Base-by-base conservation (phyloP, 2,113 vertebrate genomes). In the Alligator mississippiensis region DNA sequence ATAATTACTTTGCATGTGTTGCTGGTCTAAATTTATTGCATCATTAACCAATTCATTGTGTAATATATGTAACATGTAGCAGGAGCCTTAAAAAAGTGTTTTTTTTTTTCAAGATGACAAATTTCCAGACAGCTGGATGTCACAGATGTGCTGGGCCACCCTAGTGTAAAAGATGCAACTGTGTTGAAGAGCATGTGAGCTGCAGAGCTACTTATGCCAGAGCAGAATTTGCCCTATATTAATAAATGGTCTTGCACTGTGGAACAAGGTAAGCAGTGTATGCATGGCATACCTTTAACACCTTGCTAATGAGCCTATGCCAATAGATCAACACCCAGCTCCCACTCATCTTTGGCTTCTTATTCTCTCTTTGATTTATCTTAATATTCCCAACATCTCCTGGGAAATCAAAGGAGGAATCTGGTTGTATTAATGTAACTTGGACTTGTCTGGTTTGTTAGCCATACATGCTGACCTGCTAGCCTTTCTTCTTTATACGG, bases 311-410 rank as follows among this genome's bases (percentile, higher is more conserved):
- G 62, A 63, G 25, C 78, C 28, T 30, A n/a, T 12, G 25, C 81
- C 83, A 87, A 83, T 5, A 21, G 34, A 21, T 70, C 80, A 86
- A 58, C 70, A 27, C 77, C 83, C 28, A 88, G 17, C 84, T 63
- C 19, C 84, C 19, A 30, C 83, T 87, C 22, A 70, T 30, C 90
- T 83, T 21, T 55, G n/a, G n/a, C 47, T 75, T 75, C 24, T 4
- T 84, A 77, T 90, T 80, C 72, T 61, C 77, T 14, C 28, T 90
- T 80, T 90, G 25, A 17, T 89, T 84, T 83, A 61, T 92, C 54
- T 75, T 72, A 66, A 18, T 24, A 88, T 88, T 94, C 18, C 34
- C 57, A 66, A 87, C 6, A 30, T 91, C 18, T 61, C 57, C 87
- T 72, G n/a, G 72, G 55, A 76, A 58, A 5, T n/a, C 57, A 80